Evolutionary conservation across 2,888 invertebrate species (phyloP).

Genomic region (Scaptomyza tumidula): DNA sequence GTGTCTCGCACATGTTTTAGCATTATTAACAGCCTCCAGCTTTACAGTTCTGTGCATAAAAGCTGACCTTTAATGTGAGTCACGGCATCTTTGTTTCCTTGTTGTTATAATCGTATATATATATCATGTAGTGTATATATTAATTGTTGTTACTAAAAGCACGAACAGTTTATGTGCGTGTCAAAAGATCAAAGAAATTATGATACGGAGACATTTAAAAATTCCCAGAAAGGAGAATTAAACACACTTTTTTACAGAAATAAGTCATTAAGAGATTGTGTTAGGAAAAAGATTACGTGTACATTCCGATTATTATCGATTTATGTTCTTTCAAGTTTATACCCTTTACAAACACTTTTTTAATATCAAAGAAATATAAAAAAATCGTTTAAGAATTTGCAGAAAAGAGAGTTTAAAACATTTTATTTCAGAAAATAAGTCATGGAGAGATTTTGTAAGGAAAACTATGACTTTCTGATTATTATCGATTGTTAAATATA

Average conservation of each 20-base stretch:
- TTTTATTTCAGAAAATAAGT: too few species aligned
- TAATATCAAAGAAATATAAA: too few species aligned
- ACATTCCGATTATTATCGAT: too few species aligned
- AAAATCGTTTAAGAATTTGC: too few species aligned
- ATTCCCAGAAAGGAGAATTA: neutral
- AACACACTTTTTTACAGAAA: neutral
- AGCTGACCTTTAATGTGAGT: conserved; percentile 24
- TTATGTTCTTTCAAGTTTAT: neutral
- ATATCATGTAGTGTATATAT: neutral
- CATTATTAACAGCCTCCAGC: conserved; percentile 2
- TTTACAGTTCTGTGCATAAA: neutral
- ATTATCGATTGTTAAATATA: too few species aligned
- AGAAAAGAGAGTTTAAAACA: neutral
- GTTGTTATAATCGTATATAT: conserved; percentile 3
- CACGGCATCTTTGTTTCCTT: conserved; percentile 14
- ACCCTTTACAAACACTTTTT: too few species aligned
- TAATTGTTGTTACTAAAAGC: neutral
- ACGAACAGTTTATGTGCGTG: conserved; percentile 17
- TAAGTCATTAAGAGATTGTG: too few species aligned
- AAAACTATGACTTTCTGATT: too few species aligned
- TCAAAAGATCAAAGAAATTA: conserved; percentile 32
- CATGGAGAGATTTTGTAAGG: too few species aligned
- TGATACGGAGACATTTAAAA: neutral
- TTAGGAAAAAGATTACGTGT: too few species aligned
- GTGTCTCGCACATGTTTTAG: conserved; percentile 5